A percentile compares a stretch with the other conserved stretches of the same genome.
Conservation (phyloP, 2,797 vertebrate genomes). For the Poecilia gillii region DNA sequence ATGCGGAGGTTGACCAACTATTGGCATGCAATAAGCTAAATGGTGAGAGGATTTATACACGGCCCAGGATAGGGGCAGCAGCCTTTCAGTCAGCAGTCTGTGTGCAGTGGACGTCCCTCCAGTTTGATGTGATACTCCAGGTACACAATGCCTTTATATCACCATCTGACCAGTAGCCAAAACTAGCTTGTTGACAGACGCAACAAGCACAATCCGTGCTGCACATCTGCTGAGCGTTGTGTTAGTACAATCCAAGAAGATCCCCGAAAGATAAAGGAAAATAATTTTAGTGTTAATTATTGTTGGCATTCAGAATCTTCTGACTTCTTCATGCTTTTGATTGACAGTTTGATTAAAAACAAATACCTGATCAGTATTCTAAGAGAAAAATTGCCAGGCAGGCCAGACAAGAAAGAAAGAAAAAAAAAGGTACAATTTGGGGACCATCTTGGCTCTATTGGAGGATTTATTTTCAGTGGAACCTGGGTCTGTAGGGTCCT, state of each 20-base stretch:
- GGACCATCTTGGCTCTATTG: constrained; percentile 83
- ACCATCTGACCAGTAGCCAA: constrained; percentile 17
- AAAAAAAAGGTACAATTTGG: constrained; percentile 84
- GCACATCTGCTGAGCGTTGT: constrained; percentile 44
- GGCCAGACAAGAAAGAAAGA: constrained; percentile 37
- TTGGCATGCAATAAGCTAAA: constrained; percentile 78
- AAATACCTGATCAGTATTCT: constrained; percentile 48
- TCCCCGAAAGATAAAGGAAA: constrained; percentile 42
- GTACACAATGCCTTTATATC: constrained; percentile 32
- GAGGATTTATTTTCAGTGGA: constrained; percentile 68
- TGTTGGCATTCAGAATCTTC: constrained; percentile 40
- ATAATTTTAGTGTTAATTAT: constrained; percentile 36
- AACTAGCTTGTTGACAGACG: constrained; percentile 33
- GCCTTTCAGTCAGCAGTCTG: constrained; percentile 57
- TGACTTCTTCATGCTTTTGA: constrained; percentile 35
- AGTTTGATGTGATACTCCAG: constrained; percentile 38
- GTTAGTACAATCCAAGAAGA: constrained; percentile 54
- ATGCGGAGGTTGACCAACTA: constrained; percentile 65
- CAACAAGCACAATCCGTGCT: constrained; percentile 44
- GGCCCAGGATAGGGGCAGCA: constrained; percentile 46
- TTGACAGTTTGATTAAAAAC: constrained; percentile 36
- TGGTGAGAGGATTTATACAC: constrained; percentile 67
- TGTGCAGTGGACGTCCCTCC: constrained; percentile 42
- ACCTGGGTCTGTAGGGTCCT: constrained; percentile 39
- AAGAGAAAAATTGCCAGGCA: constrained; percentile 43